Percentiles rank a stretch among this genome's conserved stretches.
Conservation (phyloP, 2,888 invertebrate species). For the Platycheirus rosarum region DNA sequence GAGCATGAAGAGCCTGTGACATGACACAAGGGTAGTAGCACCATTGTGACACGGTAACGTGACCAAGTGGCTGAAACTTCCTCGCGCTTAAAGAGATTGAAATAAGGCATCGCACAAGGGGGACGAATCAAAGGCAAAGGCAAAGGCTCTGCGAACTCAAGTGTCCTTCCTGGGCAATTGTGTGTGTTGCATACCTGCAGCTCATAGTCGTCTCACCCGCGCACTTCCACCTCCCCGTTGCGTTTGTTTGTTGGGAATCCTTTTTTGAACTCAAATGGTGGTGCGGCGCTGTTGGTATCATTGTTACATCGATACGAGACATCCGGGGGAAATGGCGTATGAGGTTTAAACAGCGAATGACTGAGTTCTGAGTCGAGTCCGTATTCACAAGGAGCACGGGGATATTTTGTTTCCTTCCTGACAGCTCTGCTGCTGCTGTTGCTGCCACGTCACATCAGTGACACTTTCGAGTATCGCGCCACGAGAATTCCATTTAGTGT, state of each 20-base stretch:
- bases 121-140: constrained; percentile 13
- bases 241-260: constrained; percentile 34
- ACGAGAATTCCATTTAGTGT: constrained; percentile 67
- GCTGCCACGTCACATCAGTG: constrained; percentile 51
- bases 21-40: constrained; percentile 50
- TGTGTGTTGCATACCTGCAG: constrained; percentile 56
- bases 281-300: constrained; percentile 56
- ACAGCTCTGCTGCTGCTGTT: constrained; percentile 32
- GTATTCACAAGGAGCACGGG: constrained; percentile 64
- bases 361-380: too few species aligned
- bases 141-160: constrained; percentile 53
- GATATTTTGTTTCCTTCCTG: constrained; percentile 73
- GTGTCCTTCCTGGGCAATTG: constrained; percentile 60
- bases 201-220: constrained; percentile 62
- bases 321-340: constrained; percentile 73
- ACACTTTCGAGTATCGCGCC: constrained; percentile 67
- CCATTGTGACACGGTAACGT: constrained; percentile 70
- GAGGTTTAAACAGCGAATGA: constrained; percentile 60
- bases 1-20: constrained; percentile 58
- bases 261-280: constrained; percentile 15
- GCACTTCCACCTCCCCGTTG: constrained; percentile 62
- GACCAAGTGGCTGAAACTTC: constrained; percentile 72
- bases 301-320: constrained; percentile 74
- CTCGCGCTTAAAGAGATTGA: constrained; percentile 58
- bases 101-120: constrained; percentile 11